Conservation (phyloP, 2,888 invertebrate genomes). For the Eupithecia dodoneata region DNA sequence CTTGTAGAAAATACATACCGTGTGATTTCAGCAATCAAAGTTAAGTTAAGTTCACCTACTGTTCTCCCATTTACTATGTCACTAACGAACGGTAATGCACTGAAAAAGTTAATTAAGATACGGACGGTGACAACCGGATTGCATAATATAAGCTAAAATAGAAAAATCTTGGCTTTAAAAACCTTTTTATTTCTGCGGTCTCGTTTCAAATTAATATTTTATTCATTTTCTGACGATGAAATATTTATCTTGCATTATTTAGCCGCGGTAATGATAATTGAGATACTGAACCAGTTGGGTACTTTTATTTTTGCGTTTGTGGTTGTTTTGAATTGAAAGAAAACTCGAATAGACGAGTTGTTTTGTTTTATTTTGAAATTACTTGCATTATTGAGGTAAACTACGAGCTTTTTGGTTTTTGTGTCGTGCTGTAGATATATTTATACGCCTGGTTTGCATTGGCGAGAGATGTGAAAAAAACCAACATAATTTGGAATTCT, state of each 20-base stretch:
- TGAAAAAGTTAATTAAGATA: slow-evolving; percentile 51
- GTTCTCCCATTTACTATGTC: slow-evolving; percentile 15
- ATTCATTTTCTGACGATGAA: slow-evolving; percentile 34
- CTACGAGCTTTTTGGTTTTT: not conserved
- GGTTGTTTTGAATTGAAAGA: slow-evolving; percentile 5
- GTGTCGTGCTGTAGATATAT: not conserved
- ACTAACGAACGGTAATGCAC: slow-evolving; percentile 43
- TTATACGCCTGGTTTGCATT: not conserved
- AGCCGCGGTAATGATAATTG: slow-evolving; percentile 28
- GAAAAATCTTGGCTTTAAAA: slow-evolving; percentile 43
- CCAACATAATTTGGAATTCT: not conserved
- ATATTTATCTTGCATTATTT: slow-evolving; percentile 42
- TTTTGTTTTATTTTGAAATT: not conserved
- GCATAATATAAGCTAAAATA: slow-evolving; percentile 52
- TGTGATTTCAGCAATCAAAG: no score
- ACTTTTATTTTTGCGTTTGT: slow-evolving; percentile 7
- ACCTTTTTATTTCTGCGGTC: slow-evolving; percentile 29
- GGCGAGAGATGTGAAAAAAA: not conserved
- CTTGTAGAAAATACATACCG: no score
- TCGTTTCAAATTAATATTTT: slow-evolving; percentile 36
- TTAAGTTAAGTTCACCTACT: slow-evolving; percentile 14
- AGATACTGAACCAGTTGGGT: slow-evolving; percentile 22
- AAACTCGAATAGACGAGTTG: not conserved
- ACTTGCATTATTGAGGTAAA: not conserved
- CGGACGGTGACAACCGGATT: slow-evolving; percentile 47